A percentile compares a stretch with the other conserved stretches of the same genome.
Evolutionary conservation across 1,140 invertebrate species (phyloP).

Genomic region (Hirudo medicinalis): DNA sequence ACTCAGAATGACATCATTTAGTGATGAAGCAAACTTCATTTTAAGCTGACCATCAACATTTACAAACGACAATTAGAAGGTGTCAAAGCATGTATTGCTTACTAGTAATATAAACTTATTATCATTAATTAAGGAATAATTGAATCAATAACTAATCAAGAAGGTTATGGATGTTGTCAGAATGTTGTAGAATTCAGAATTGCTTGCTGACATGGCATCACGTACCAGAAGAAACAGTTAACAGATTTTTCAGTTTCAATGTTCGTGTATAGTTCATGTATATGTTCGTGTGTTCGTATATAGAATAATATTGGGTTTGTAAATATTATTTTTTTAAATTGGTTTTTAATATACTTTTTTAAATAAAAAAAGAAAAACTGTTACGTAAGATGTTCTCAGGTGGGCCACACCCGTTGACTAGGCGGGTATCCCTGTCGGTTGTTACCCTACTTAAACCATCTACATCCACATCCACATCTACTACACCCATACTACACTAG

Average conservation of each 20-base stretch:
- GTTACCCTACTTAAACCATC: no score
- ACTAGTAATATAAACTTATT: background rate
- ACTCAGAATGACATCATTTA: background rate
- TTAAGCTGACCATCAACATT: background rate
- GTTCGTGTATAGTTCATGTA: no score
- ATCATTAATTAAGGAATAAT: no score
- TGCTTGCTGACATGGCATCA: constrained; percentile 63
- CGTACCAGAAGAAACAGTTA: constrained; percentile 59
- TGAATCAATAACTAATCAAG: constrained; percentile 62
- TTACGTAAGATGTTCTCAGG: no score
- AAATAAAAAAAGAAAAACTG: constrained; percentile 44
- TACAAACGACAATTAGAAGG: background rate
- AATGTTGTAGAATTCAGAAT: constrained; percentile 69
- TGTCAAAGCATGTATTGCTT: background rate
- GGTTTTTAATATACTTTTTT: background rate
- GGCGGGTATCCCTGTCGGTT: no score
- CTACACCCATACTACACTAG: no score
- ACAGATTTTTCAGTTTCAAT: constrained; percentile 72
- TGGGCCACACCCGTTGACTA: no score
- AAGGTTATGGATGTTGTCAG: constrained; percentile 73
- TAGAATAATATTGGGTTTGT: constrained; percentile 42
- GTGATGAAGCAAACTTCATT: background rate
- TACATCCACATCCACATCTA: no score
- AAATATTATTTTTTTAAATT: background rate
- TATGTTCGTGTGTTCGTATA: no score